Conservation (phyloP, 2,113 vertebrate species). For the Elephas maximus region DNA sequence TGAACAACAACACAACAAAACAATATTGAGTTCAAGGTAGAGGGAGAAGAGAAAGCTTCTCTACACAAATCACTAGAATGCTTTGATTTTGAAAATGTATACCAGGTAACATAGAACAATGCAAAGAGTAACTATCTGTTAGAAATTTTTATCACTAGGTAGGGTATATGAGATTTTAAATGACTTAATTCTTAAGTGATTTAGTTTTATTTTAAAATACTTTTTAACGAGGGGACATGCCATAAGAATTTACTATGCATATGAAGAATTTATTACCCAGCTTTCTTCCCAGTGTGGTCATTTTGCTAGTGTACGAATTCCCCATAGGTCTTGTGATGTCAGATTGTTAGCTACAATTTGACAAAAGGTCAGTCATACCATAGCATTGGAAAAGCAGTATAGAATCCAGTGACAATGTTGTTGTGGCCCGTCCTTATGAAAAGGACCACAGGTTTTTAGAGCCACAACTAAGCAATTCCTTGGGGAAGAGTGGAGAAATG, state of each 20-base stretch:
- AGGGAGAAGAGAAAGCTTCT: background rate
- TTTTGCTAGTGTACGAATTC: background rate
- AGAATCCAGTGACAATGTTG: background rate
- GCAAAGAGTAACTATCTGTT: background rate
- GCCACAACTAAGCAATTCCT: background rate
- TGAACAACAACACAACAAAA: background rate
- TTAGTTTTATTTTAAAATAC: background rate
- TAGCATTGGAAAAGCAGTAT: background rate
- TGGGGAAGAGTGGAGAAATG: background rate
- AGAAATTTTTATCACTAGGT: background rate
- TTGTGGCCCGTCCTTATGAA: background rate
- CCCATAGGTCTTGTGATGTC: background rate
- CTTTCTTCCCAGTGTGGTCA: background rate
- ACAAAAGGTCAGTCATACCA: background rate
- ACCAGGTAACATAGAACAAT: slow-evolving; percentile 5
- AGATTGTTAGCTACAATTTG: background rate
- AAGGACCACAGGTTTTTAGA: background rate
- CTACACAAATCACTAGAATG: background rate
- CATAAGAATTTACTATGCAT: background rate
- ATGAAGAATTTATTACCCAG: background rate
- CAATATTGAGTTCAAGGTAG: background rate
- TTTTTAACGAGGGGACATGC: background rate
- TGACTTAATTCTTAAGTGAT: background rate
- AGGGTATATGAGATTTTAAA: background rate
- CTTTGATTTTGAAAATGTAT: background rate